A percentile compares a stretch with the other conserved stretches of the same genome.
Evolutionary conservation across 2,113 vertebrate species (phyloP).

Genomic region (Calcarius ornatus): DNA sequence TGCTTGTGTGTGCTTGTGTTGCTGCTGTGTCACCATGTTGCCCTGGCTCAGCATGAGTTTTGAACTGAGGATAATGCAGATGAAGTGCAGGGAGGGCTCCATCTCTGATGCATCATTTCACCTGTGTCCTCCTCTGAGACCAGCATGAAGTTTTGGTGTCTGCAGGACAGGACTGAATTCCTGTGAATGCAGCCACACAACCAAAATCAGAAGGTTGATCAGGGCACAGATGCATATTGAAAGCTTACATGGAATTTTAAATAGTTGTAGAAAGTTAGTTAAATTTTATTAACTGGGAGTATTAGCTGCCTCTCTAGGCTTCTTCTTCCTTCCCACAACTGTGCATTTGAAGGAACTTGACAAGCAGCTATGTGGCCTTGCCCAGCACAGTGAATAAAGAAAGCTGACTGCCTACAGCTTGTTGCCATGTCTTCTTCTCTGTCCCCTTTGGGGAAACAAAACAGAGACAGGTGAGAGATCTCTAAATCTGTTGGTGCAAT

Average conservation of each 20-base stretch:
- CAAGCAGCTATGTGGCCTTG: background rate
- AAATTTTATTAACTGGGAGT: background rate
- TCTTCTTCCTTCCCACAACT: background rate
- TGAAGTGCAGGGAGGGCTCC: background rate
- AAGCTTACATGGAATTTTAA: background rate
- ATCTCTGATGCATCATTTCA: background rate
- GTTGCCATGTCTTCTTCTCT: background rate
- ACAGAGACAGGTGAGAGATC: background rate
- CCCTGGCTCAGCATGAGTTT: background rate
- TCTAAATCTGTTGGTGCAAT: background rate
- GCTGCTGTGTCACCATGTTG: rapidly evolving
- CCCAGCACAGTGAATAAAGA: background rate
- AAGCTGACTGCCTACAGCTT: background rate
- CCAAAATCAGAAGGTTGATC: background rate
- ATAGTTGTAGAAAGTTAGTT: background rate
- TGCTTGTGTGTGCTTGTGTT: rapidly evolving
- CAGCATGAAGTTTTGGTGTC: background rate
- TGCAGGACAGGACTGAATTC: background rate
- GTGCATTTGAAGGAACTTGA: background rate
- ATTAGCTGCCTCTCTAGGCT: background rate
- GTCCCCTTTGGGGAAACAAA: background rate
- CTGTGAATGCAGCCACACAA: rapidly evolving
- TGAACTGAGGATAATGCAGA: background rate
- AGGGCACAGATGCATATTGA: rapidly evolving
- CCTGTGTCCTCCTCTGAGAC: background rate